Conservation (phyloP, 2,113 vertebrate species). For the Xiphias gladius region DNA sequence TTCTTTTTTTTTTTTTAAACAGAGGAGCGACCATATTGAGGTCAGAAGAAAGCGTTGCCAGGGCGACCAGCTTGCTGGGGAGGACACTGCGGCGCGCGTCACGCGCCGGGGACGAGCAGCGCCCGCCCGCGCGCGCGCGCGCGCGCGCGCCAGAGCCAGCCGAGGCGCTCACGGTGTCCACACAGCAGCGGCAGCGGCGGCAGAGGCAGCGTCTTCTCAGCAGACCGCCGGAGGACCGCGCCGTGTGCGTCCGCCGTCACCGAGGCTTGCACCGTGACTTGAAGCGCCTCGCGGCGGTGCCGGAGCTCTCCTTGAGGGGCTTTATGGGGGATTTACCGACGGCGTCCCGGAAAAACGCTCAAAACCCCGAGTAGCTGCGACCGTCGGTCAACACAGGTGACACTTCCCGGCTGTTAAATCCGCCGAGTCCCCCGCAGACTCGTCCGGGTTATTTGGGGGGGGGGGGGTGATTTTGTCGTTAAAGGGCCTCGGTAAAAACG, state of each 20-base stretch:
- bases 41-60: slow-evolving; percentile 82
- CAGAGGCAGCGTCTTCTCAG: slow-evolving; percentile 31
- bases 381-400: slow-evolving; percentile 60
- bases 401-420: slow-evolving; percentile 38
- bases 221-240: slow-evolving; percentile 35
- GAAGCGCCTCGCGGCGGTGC: background rate
- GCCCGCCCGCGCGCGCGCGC: slow-evolving; percentile 20
- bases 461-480: slow-evolving; percentile 23
- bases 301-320: slow-evolving; percentile 24
- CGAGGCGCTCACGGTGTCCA: slow-evolving; percentile 53
- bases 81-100: slow-evolving; percentile 77
- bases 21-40: slow-evolving; percentile 72
- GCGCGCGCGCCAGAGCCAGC: slow-evolving; percentile 43
- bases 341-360: slow-evolving; percentile 4
- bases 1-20: slow-evolving; percentile 14
- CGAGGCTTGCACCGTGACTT: slow-evolving; percentile 4
- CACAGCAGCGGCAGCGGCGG: slow-evolving; percentile 35
- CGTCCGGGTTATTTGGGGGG: slow-evolving; percentile 35
- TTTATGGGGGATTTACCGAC: slow-evolving; percentile 61
- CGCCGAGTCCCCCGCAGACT: slow-evolving; percentile 39
- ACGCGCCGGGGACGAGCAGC: slow-evolving; percentile 55
- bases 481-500: slow-evolving; percentile 25
- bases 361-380: slow-evolving; percentile 18
- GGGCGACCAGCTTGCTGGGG: slow-evolving; percentile 75
- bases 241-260: slow-evolving; percentile 25